A percentile compares a stretch with the other conserved stretches of the same genome.
phyloP scores from a whole-genome alignment of 2,113 vertebrate genomes.

The Emydura subglobosa region DNA sequence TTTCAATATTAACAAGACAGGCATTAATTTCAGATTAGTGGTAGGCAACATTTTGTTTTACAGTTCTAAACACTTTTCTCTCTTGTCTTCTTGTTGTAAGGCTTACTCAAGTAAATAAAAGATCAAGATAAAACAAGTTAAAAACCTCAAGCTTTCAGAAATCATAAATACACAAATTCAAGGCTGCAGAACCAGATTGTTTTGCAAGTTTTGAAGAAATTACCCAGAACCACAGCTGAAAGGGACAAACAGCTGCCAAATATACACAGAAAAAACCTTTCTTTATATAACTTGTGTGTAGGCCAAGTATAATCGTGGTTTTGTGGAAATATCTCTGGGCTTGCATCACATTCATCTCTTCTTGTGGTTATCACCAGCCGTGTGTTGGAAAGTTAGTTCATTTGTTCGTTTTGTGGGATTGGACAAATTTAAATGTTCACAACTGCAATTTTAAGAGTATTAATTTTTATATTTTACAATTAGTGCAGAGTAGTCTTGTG shows the following conservation, averaged over 20 bases:
- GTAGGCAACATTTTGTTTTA: not conserved
- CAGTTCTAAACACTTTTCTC: not conserved
- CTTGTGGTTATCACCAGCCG: not conserved
- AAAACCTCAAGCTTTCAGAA: not conserved
- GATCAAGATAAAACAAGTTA: not conserved
- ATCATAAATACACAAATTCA: not conserved
- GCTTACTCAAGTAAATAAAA: not conserved
- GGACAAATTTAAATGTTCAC: not conserved
- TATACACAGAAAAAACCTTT: slow-evolving; percentile 11
- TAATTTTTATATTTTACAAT: not conserved
- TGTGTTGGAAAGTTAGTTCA: not conserved
- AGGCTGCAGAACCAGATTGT: not conserved
- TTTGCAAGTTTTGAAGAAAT: not conserved
- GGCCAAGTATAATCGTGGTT: slow-evolving; percentile 17
- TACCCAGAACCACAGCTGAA: not conserved
- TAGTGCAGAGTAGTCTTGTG: not conserved
- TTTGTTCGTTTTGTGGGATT: not conserved
- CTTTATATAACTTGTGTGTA: not conserved
- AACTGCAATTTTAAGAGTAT: not conserved
- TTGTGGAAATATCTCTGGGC: slow-evolving; percentile 12
- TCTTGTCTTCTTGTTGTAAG: not conserved
- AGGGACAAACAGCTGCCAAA: not conserved
- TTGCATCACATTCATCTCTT: slow-evolving; percentile 8
- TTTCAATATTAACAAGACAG: not conserved
- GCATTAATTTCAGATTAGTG: not conserved